phyloP scores from a whole-genome alignment of 2,797 vertebrate genomes.

The Halcyon smyrnensis region DNA sequence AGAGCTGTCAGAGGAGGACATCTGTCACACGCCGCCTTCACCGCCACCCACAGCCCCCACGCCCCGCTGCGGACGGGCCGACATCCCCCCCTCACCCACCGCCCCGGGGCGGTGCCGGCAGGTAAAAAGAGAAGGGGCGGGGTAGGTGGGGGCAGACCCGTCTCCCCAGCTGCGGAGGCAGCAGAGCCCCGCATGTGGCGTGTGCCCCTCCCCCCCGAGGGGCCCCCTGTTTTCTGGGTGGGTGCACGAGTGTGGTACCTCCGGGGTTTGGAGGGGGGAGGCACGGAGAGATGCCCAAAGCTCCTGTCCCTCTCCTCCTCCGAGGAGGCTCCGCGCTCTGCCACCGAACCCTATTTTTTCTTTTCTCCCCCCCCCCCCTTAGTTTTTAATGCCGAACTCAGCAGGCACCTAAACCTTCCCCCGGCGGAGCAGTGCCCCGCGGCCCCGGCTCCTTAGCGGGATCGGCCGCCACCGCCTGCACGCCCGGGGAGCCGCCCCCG shows the following conservation, averaged over 20 bases:
- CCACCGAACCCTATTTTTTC: not conserved
- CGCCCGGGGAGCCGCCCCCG: not conserved
- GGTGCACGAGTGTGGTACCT: not conserved
- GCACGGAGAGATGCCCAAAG: not conserved
- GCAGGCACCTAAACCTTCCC: not conserved
- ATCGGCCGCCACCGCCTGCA: not conserved
- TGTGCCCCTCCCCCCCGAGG: not conserved
- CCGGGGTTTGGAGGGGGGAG: not conserved
- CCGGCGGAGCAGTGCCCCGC: not conserved
- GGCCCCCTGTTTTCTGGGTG: no score
- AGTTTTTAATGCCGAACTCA: not conserved
- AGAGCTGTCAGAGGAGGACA: slow-evolving; percentile 78
- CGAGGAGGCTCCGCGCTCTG: not conserved
- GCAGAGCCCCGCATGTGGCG: not conserved
- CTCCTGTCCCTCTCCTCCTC: not conserved
- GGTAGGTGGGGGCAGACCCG: not conserved
- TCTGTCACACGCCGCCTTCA: slow-evolving; percentile 79
- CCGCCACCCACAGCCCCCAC: slow-evolving; percentile 45
- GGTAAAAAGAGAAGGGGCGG: not conserved
- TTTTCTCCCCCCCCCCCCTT: no score
- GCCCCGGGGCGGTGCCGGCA: not conserved
- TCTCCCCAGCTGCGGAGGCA: not conserved
- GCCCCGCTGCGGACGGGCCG: not conserved
- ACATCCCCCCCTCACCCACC: not conserved
- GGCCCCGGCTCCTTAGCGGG: not conserved